Evolutionary conservation across 2,888 invertebrate genomes (phyloP), one percentile per base, ranked within the genome.

Genomic region (Leucoptera coffeella): DNA sequence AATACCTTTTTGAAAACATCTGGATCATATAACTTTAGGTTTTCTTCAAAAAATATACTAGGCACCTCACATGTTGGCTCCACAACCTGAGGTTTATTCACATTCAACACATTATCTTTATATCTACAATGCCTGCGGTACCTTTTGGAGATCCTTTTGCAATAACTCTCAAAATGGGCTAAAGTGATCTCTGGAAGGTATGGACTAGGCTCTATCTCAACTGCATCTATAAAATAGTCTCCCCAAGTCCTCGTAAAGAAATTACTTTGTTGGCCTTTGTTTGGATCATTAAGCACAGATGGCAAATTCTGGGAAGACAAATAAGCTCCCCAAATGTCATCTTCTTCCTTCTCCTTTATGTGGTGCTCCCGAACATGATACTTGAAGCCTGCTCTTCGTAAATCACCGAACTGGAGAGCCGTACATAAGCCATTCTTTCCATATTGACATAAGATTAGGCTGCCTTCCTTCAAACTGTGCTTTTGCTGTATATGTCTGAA

Each of bases 231-330:
- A 59, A 99, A 99, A 31, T 80, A 75, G 43, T 95, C 95, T 23
- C 99, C 97, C 97, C 97, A 99, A 33, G 93, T 93, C 55, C 91
- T 92, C 0, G 94, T 94, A 47, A 99, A 94, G 47, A 99, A 92
- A 55, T 94, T 82, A 35, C 77, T 78, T 53, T 89, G 87, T 58
- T 93, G 96, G 36, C 93, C 86, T 46, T 85, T 82, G 34, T 85
- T 83, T 0, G 96, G 96, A 59, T 97, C 95, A 64, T 95, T 96
- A 33, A 97, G 75, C 37, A 93, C 93, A 30, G 95, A 93, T 19
- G 96, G 91, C 36, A 97, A 74, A 60, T 95, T 96, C 60, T 95
- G 95, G 27, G 89, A 81, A 27, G 94, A 89, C 26, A 89, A 87
- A 57, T 86, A 94, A 31, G 89, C 74, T n/a, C 83, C 84, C 91